phyloP scores from a whole-genome alignment of 2,888 invertebrate species.

The Protonemura montana region DNA sequence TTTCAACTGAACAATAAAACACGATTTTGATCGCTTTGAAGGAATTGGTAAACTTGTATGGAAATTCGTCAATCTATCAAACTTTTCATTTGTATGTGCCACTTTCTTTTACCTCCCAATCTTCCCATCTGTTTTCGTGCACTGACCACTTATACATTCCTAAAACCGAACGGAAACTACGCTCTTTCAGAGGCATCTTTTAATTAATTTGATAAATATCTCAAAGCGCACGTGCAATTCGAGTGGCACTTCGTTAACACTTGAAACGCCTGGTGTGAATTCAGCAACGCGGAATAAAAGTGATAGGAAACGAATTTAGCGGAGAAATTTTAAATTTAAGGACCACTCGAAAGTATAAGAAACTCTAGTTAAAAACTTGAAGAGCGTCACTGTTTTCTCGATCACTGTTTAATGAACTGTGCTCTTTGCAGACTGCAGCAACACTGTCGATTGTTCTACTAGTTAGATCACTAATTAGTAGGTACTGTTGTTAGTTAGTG shows the following conservation, averaged over 20 bases:
- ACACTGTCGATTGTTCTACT: not conserved
- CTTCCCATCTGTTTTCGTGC: constrained; percentile 21
- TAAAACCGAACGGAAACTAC: not conserved
- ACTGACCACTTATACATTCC: constrained; percentile 34
- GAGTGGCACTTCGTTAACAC: not conserved
- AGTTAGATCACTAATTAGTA: not conserved
- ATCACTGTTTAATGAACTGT: not conserved
- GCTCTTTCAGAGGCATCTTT: not conserved
- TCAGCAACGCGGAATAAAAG: not conserved
- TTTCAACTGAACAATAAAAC: not conserved
- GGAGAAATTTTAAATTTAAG: not conserved
- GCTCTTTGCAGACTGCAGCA: not conserved
- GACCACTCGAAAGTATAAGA: not conserved
- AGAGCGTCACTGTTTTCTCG: not conserved
- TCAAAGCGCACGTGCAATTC: not conserved
- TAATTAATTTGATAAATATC: constrained; percentile 7
- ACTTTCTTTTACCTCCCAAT: constrained; percentile 22
- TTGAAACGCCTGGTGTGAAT: not conserved
- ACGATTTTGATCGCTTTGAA: not conserved
- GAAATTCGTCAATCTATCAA: not conserved
- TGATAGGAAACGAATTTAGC: not conserved
- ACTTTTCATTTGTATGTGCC: not conserved
- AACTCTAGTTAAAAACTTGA: not conserved
- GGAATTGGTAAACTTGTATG: too few species aligned
- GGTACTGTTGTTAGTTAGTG: not conserved